These are phyloP conservation scores for Phengaris arion DNA, from an alignment of 2,888 invertebrate species.

Conservation along the genomic window DNA sequence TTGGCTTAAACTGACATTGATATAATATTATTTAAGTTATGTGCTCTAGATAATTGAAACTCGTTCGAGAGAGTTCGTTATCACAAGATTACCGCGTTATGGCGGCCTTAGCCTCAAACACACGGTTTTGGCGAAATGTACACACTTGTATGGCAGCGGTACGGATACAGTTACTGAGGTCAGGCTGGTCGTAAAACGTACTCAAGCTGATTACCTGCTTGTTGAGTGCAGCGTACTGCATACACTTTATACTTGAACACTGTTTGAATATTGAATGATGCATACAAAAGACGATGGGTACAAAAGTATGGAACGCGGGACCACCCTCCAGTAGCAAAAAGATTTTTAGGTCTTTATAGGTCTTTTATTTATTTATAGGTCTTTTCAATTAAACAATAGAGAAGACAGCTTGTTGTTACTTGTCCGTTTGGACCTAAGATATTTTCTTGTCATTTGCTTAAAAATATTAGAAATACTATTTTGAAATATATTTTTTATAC, in stretches of 20 bases:
- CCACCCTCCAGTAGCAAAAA: no score
- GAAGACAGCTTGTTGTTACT: no score
- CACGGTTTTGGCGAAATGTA: background rate
- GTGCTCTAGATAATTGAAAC: background rate
- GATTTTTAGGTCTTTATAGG: no score
- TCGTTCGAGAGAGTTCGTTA: background rate
- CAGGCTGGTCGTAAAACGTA: background rate
- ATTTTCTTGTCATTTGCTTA: no score
- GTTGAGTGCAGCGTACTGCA: background rate
- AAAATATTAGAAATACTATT: no score
- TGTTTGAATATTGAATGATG: background rate
- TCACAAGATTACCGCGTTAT: background rate
- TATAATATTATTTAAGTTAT: background rate
- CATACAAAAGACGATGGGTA: background rate
- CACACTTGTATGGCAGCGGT: background rate
- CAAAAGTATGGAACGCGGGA: background rate
- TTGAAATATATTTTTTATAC: no score
- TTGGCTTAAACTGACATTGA: background rate
- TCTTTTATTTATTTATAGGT: background rate
- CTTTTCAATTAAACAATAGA: background rate
- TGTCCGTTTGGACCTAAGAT: no score
- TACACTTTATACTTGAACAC: background rate
- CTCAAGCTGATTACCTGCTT: background rate
- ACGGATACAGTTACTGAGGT: background rate
- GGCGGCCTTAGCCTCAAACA: background rate